Percentiles rank a stretch among this genome's conserved stretches.
Evolutionary conservation across 1,140 invertebrate genomes (phyloP).

Genomic region (Bombus superbus): DNA sequence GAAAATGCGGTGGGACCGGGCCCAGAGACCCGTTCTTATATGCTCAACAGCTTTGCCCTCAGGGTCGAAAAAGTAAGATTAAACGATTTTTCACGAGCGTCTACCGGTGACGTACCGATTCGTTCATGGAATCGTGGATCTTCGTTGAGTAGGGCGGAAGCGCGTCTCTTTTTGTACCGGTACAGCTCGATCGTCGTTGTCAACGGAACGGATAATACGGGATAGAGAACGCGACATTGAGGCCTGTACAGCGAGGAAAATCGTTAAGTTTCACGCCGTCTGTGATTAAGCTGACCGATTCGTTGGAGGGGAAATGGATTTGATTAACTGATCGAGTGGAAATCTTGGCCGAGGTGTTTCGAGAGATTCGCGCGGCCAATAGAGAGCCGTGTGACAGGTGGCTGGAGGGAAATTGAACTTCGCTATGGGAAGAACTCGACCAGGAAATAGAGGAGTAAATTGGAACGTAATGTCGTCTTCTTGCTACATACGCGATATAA

Average conservation of each 20-base stretch:
- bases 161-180: neutral
- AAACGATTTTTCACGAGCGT: constrained; percentile 15
- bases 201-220: neutral
- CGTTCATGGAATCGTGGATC: neutral
- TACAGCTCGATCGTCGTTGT: neutral
- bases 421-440: neutral
- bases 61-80: constrained; percentile 11
- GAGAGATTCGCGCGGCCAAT: neutral
- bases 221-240: neutral
- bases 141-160: neutral
- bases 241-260: neutral
- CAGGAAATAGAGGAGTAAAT: neutral
- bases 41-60: neutral
- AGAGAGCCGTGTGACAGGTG: neutral
- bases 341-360: neutral
- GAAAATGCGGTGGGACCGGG: constrained; percentile 59
- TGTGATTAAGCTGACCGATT: neutral
- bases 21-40: constrained; percentile 62
- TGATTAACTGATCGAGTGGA: neutral
- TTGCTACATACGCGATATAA: neutral
- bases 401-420: neutral
- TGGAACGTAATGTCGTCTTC: neutral
- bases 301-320: neutral
- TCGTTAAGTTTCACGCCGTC: neutral
- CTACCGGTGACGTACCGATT: neutral